phyloP scores from a whole-genome alignment of 2,113 vertebrate species.

The Pelvicachromis taeniatus region DNA sequence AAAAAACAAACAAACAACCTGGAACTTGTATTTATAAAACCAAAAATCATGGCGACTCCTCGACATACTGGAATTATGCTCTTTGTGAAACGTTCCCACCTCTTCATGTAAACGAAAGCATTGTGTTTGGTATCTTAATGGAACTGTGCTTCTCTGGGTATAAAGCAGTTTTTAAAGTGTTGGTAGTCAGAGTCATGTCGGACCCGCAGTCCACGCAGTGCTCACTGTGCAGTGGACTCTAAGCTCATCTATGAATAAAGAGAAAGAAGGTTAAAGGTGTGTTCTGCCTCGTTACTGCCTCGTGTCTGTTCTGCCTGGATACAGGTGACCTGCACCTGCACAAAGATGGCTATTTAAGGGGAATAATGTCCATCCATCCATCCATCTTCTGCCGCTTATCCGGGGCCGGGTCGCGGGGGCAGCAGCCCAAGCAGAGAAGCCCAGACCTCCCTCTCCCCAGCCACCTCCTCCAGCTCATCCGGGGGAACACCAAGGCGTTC shows the following conservation, averaged over 20 bases:
- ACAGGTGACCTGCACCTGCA: background rate
- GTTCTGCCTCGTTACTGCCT: background rate
- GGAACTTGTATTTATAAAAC: constrained; percentile 82
- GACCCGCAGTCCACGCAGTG: constrained; percentile 43
- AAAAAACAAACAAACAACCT: constrained; percentile 47
- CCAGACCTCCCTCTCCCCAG: too few relatives aligned
- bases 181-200: background rate
- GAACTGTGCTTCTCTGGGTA: constrained; percentile 55
- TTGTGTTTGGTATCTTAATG: constrained; percentile 64
- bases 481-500: too few relatives aligned
- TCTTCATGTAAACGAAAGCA: constrained; percentile 65
- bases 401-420: too few relatives aligned
- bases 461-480: too few relatives aligned
- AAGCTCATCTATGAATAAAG: constrained; percentile 78
- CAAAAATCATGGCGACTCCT: constrained; percentile 73
- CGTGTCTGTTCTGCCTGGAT: background rate
- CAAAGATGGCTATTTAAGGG: background rate
- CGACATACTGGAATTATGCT: constrained; percentile 74
- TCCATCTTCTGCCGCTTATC: too few relatives aligned
- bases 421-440: too few relatives aligned
- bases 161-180: constrained; percentile 41
- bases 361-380: too few relatives aligned
- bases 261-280: background rate
- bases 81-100: constrained; percentile 55
- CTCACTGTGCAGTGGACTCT: constrained; percentile 83